Evolutionary conservation across 2,797 vertebrate genomes (phyloP), one percentile per base, ranked within the genome.

Genomic region (Amazonetta brasiliensis): DNA sequence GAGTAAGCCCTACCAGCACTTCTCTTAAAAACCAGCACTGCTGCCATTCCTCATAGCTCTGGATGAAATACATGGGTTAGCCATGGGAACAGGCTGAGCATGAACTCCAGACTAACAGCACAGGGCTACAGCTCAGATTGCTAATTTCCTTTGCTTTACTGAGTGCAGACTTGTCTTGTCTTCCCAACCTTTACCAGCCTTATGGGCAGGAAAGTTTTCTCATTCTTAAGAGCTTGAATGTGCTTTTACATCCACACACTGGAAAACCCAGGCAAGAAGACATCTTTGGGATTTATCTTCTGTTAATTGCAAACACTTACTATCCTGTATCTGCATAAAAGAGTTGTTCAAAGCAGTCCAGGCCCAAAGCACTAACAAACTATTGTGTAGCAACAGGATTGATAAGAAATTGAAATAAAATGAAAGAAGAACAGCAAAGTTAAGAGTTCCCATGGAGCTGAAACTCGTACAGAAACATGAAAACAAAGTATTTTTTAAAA

Each of bases 91-190:
- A 52, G 59, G 52, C 30, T 26, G 46, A 78, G 77, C 19, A 0
- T 77, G 80, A 97, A 83, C 67, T 92, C 84, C 63, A 69, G 83
- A 33, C 82, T 89, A 80, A 74, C 22, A 37, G 41, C 37, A 64
- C 39, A 86, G 46, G 64, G 56, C 80, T 82, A 52, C 41, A 79
- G 77, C 80, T 93, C 73, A 90, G 64, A 84, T 71, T 68, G 52
- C 64, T 89, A 31, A 93, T 91, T 96, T 92, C 87, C 82, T 89
- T 84, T 63, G 21, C 44, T 94, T 93, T 64, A 74, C 73, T 33
- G n/a, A 78, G 35, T 22, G 46, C 37, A 79, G 63, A 84, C 22
- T 55, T 89, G 84, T 74, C 76, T 80, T 71, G 52, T 62, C 23
- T 88, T 94, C 58, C 54, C 69, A 94, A 25, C 7, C 18, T 85